Evolutionary conservation across 2,113 vertebrate species (phyloP).

Genomic region (Danionella cerebrum): DNA sequence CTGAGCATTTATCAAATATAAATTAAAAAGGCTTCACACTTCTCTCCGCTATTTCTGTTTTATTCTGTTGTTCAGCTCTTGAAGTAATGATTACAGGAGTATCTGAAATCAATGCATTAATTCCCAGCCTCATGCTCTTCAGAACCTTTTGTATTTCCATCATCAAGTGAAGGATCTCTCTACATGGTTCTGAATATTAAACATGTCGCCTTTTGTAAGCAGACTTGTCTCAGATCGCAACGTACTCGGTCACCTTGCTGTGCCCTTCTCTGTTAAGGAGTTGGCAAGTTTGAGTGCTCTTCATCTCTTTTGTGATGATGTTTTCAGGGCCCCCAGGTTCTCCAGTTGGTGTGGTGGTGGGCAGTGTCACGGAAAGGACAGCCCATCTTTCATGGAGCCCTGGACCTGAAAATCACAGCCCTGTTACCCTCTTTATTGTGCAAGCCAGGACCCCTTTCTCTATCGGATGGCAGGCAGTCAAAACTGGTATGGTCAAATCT

Average conservation of each 20-base stretch:
- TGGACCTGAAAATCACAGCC: constrained; percentile 64
- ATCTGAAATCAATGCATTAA: constrained; percentile 43
- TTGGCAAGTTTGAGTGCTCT: constrained; percentile 19
- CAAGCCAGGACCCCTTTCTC: constrained; percentile 64
- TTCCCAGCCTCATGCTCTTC: constrained; percentile 28
- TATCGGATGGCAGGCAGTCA: constrained; percentile 65
- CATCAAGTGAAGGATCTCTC: constrained; percentile 33
- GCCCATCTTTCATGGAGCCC: constrained; percentile 63
- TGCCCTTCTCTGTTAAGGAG: constrained; percentile 18
- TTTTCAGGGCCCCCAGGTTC: constrained; percentile 61
- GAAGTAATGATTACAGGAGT: constrained; percentile 32
- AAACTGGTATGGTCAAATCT: constrained; percentile 50
- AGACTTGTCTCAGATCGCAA: constrained; percentile 2
- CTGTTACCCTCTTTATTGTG: constrained; percentile 58
- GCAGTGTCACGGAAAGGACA: constrained; percentile 57
- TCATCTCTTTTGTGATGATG: constrained; percentile 26
- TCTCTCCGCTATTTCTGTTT: constrained; percentile 16
- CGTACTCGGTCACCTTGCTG: constrained; percentile 22
- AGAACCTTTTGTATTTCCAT: constrained; percentile 38
- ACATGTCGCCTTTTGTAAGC: constrained; percentile 16
- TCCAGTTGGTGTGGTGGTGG: constrained; percentile 55
- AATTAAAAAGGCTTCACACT: constrained; percentile 15
- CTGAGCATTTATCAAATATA: constrained; percentile 27
- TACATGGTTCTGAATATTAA: constrained; percentile 42
- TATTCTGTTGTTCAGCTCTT: constrained; percentile 6